Evolutionary conservation across 2,113 vertebrate genomes (phyloP), one percentile per base, ranked within the genome.

Genomic region (Morone saxatilis): DNA sequence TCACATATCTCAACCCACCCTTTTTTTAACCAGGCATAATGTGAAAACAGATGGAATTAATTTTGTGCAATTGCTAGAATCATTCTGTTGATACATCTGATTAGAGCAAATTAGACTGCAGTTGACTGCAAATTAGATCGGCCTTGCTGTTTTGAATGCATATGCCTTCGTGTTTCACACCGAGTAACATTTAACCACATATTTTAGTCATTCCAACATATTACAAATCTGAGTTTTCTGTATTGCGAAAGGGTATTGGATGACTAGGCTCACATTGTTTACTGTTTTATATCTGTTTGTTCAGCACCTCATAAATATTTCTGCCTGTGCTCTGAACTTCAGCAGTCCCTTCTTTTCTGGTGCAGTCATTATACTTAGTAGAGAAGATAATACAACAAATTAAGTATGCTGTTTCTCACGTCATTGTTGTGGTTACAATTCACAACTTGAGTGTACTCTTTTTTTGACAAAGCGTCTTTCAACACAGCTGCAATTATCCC

Each of bases 21-120:
- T 48, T 50, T 62, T 22, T 16, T 48, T 68, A 7, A 57, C 11
- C 4, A 68, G 53, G 38, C 65, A 51, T 73, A 59, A 86, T 82
- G 63, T 78, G 65, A 82, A 81, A 75, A 84, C 80, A 84, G 86
- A 88, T 90, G 82, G 70, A 79, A 85, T 92, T 80, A 67, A 83
- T 81, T 90, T 74, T 79, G 63, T 79, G 60, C 69, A 86, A 66
- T 85, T 83, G 76, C 75, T 57, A 16, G 53, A 85, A 84, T 90
- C 71, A 84, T 77, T 76, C 53, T 70, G 85, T 82, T 90, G 60
- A 50, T 86, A 69, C 59, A 78, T 78, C 47, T 87, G 80, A 92
- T 92, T 80, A 84, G 50, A 75, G 85, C 45, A 86, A 77, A 88
- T 86, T 86, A 90, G 31, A 57, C 57, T 57, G 43, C 77, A n/a